Conservation (phyloP, 2,113 vertebrate genomes). For the Beaufortia kweichowensis region DNA sequence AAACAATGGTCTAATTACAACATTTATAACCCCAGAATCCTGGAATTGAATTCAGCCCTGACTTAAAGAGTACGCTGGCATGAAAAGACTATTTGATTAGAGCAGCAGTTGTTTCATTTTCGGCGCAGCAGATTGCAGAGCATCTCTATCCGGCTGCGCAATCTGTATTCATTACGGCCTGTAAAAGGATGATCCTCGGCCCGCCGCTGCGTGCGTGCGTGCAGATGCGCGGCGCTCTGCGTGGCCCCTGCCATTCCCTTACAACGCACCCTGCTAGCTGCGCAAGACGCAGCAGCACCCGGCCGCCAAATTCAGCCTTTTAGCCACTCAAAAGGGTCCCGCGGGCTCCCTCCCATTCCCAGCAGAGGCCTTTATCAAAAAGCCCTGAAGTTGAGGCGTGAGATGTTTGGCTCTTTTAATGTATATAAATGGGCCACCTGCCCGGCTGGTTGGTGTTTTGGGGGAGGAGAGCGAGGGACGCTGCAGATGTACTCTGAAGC, state of each 20-base stretch:
- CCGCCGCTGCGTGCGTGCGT: constrained; percentile 72
- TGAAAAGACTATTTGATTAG: constrained; percentile 79
- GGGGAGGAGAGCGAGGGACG: background rate
- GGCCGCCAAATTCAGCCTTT: constrained; percentile 41
- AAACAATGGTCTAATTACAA: constrained; percentile 77
- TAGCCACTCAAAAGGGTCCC: constrained; percentile 24
- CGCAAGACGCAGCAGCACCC: constrained; percentile 43
- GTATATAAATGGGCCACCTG: constrained; percentile 46
- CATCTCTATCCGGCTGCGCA: constrained; percentile 74
- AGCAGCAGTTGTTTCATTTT: constrained; percentile 81
- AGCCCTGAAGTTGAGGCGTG: constrained; percentile 33
- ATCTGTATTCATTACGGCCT: constrained; percentile 75
- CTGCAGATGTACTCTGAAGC: constrained; percentile 38
- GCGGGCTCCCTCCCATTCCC: constrained; percentile 11
- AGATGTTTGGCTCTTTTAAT: constrained; percentile 45
- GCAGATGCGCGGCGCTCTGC: constrained; percentile 70
- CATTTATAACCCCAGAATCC: constrained; percentile 75
- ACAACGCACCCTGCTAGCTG: constrained; percentile 7
- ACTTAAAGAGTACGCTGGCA: constrained; percentile 77
- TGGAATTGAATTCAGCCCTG: constrained; percentile 75
- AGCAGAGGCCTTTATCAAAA: constrained; percentile 44
- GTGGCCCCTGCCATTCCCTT: constrained; percentile 54
- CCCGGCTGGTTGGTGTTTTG: background rate
- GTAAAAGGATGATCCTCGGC: constrained; percentile 73
- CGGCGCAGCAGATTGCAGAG: constrained; percentile 76